Conservation (phyloP, 1,140 invertebrate genomes). For the Papilio helenus region DNA sequence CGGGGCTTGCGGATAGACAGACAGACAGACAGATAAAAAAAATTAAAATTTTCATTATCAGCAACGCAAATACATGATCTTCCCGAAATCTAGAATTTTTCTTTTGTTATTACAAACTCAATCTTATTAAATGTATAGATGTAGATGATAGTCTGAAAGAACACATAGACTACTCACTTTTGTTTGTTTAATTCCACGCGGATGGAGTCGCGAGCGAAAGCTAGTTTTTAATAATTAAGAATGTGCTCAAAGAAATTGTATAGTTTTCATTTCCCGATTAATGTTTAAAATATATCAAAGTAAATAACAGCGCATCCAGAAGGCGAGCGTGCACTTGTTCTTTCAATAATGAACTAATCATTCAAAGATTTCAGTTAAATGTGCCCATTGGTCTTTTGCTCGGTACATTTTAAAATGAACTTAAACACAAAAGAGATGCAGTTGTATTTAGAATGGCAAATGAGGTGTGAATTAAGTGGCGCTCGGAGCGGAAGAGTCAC, state of each 20-base stretch:
- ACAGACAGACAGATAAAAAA: too few species aligned
- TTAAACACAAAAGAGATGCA: constrained; percentile 17
- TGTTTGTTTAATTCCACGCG: too few species aligned
- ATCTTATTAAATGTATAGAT: too few species aligned
- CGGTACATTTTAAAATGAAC: constrained; percentile 20
- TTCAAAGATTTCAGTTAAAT: constrained; percentile 28
- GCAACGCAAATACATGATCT: too few species aligned
- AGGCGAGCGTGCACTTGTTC: constrained; percentile 5
- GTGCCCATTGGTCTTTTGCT: constrained; percentile 1
- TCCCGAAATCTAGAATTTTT: too few species aligned
- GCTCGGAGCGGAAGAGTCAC: constrained; percentile 44
- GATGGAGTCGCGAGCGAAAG: too few species aligned
- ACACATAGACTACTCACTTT: too few species aligned
- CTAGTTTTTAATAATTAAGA: not conserved
- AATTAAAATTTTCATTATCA: too few species aligned
- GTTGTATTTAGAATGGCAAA: constrained; percentile 38
- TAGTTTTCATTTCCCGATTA: not conserved
- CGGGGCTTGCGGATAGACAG: too few species aligned
- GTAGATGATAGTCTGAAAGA: too few species aligned
- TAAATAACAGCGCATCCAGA: constrained; percentile 35
- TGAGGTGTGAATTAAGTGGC: constrained; percentile 46
- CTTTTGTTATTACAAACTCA: too few species aligned
- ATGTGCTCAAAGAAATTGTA: not conserved
- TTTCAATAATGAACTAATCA: constrained; percentile 23
- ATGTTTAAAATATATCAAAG: not conserved